Evolutionary conservation across 2,888 invertebrate genomes (phyloP), one percentile per base, ranked within the genome.

Genomic region (Pilophorus perplexus): DNA sequence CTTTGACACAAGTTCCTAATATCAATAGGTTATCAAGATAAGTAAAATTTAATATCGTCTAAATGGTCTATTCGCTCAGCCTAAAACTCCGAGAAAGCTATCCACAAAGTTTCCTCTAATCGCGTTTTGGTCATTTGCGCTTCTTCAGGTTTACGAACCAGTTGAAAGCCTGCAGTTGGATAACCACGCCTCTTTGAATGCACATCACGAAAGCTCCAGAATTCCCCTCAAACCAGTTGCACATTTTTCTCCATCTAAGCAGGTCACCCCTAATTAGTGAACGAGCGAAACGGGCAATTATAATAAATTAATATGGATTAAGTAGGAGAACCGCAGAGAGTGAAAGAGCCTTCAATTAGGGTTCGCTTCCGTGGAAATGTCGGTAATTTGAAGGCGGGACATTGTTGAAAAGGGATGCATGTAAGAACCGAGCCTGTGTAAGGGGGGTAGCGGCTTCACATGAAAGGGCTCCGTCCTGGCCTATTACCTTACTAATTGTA

Each of bases 401-500:
- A 37, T 37, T 37, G 55, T 55, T 55, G 55, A 55, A 55, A 55
- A 38, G 33, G 33, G n/a, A n/a, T n/a, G n/a, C n/a, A n/a, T n/a
- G n/a, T n/a, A n/a, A n/a, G n/a, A n/a, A n/a, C 22, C 37, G 55
- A 23, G 37, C 37, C n/a, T n/a, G 59, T 40, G 59, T 59, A 59
- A 59, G 59, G 40, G 42, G 59, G 59, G 59, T 59, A 59, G 59
- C 59, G 59, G 59, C 59, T n/a, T 42, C 27, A 59, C 42, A 59
- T 59, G 59, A 59, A 59, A 59, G 57, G 57, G 23, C 18, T 16
- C 59, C 22, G 55, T 42, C 23, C 59, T 25, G 22, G 23, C 40
- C 59, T 59, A 59, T 59, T 59, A 42, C 44, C 59, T 59, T 59
- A 64, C 68, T 68, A 68, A 70, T 68, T 70, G 68, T 67, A 67